phyloP scores from a whole-genome alignment of 1,140 invertebrate species.

The Lasaia peninsularis region DNA sequence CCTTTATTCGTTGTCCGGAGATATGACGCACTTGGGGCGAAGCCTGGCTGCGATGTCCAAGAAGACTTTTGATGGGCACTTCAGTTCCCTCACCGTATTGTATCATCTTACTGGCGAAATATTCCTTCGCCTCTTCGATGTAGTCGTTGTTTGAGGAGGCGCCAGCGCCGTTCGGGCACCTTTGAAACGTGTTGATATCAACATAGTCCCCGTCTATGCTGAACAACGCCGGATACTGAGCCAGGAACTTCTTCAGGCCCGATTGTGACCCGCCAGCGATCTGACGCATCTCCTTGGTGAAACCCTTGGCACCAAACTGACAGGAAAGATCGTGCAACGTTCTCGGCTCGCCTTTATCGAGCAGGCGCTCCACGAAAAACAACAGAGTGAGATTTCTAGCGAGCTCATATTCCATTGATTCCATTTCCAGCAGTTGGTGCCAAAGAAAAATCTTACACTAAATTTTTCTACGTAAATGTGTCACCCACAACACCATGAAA shows the following conservation, averaged over 20 bases:
- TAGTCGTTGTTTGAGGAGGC: constrained; percentile 87
- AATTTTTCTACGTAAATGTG: constrained; percentile 75
- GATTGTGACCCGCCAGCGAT: constrained; percentile 96
- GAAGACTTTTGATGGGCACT: constrained; percentile 94
- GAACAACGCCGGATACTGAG: constrained; percentile 95
- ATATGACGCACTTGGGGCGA: constrained; percentile 97
- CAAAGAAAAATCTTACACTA: constrained; percentile 72
- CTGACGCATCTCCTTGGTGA: constrained; percentile 96
- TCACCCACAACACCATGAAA: constrained; percentile 77
- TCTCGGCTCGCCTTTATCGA: constrained; percentile 95
- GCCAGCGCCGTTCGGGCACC: constrained; percentile 70
- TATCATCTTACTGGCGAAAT: constrained; percentile 93
- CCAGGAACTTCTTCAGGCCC: constrained; percentile 93
- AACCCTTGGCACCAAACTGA: constrained; percentile 96
- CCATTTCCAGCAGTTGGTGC: constrained; percentile 83
- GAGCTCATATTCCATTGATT: constrained; percentile 95
- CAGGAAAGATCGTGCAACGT: constrained; percentile 97
- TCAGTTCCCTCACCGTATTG: constrained; percentile 93
- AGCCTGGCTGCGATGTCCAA: constrained; percentile 95
- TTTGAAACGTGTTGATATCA: constrained; percentile 88
- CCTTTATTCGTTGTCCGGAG: constrained; percentile 94
- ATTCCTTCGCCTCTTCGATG: constrained; percentile 94
- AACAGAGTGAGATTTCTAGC: constrained; percentile 95
- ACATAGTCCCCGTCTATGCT: constrained; percentile 95
- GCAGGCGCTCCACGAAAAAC: constrained; percentile 96